Conservation (phyloP, 2,888 invertebrate genomes). For the Eristalinus aeneus region DNA sequence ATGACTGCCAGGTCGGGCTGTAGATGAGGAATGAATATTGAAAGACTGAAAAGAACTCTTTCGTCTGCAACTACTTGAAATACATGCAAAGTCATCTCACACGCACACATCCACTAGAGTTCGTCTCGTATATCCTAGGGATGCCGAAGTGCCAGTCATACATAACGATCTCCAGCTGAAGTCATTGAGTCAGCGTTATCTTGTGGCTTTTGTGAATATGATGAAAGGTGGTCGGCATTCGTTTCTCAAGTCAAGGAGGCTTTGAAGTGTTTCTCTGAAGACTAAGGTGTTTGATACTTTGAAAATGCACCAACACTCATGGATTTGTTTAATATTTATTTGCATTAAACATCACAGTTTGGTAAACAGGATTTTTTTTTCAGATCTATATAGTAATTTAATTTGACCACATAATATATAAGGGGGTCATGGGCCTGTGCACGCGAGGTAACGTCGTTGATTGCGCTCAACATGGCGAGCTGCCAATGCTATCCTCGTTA, state of each 20-base stretch:
- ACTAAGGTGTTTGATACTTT: neutral
- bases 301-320: neutral
- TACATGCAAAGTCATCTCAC: neutral
- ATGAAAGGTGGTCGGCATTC: neutral
- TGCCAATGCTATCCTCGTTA: too few relatives aligned
- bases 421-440: too few relatives aligned
- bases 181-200: neutral
- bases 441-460: too few relatives aligned
- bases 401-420: too few relatives aligned
- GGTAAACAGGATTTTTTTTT: too few relatives aligned
- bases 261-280: neutral
- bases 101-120: neutral
- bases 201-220: neutral
- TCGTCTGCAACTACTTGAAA: neutral
- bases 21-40: neutral
- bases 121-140: neutral
- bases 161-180: neutral
- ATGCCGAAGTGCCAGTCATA: neutral
- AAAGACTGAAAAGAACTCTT: neutral
- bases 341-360: too few relatives aligned
- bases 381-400: too few relatives aligned
- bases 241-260: neutral
- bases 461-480: too few relatives aligned
- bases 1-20: constrained; percentile 17
- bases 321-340: neutral